Base-by-base conservation (phyloP, 2,797 vertebrate genomes). In the Falco novaeseelandiae region DNA sequence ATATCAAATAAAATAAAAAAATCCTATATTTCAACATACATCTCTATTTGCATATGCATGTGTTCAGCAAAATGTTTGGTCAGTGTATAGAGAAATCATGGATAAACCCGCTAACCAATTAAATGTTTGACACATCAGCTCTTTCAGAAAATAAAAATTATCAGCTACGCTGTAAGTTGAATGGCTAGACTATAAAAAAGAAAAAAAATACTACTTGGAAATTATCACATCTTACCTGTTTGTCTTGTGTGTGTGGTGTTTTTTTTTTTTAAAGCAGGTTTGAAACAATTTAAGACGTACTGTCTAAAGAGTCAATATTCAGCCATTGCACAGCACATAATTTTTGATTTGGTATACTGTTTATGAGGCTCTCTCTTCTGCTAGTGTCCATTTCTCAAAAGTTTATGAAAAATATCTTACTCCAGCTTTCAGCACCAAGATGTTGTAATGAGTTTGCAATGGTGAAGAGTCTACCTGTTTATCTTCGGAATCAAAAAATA, bases 1-100 rank as follows among this genome's bases (percentile, higher is more conserved):
- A 46, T 14, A n/a, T 6, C 0, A 67, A 66, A 57, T 12, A 6
- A 74, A 61, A 61, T 27, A n/a, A 36, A 9, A 8, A 6, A 59
- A 6, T 0, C 2, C 2, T 38, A 19, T 8, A 30, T 30, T 63
- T 5, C 14, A 30, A 2, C 10, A 42, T 9, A 34, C 5, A 49
- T 52, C 6, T 36, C 3, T 20, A 42, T 26, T 48, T 69, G 15
- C 5, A 32, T 27, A 34, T 8, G 18, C 16, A 18, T 2, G 1
- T 23, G 10, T 16, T 66, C 42, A 55, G 27, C 23, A 87, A 73
- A 69, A 49, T 1, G 1, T 32, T 49, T 40, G 20, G 8, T 5
- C 30, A 58, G 10, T 44, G 89, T 52, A 36, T 15, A 36, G 20
- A 16, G 66, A 84, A 89, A 30, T n/a, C 3, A 74, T 3, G 3